Evolutionary conservation across 2,888 invertebrate genomes (phyloP).

Genomic region (Gonocerus acuteangulatus): DNA sequence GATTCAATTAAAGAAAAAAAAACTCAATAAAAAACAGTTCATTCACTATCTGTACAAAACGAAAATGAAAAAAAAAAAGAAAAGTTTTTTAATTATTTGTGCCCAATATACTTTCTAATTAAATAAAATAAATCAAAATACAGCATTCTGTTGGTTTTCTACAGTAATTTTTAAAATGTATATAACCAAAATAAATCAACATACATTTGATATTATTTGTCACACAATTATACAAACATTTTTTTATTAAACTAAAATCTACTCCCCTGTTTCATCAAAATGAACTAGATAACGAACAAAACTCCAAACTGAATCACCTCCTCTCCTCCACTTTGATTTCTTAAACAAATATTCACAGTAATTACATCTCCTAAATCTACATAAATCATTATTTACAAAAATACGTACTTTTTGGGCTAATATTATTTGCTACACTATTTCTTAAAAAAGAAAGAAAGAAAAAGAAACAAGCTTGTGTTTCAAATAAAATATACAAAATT

Average conservation of each 20-base stretch:
- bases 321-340: not conserved
- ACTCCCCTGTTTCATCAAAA: slow-evolving; percentile 2
- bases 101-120: not conserved
- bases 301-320: not conserved
- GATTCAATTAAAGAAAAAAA: no score
- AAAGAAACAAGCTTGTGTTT: slow-evolving; percentile 5
- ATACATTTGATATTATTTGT: not conserved
- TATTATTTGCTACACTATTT: not conserved
- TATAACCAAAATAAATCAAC: not conserved
- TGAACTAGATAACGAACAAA: slow-evolving; percentile 5
- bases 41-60: no score
- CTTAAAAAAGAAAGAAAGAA: not conserved
- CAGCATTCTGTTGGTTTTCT: no score
- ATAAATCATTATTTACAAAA: slow-evolving; percentile 14
- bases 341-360: slow-evolving; percentile 20
- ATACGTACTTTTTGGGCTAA: slow-evolving; percentile 8
- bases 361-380: slow-evolving; percentile 4
- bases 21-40: no score
- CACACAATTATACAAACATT: not conserved
- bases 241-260: not conserved
- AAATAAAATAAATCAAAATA: not conserved
- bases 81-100: no score
- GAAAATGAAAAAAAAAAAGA: no score
- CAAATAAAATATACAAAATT: slow-evolving; percentile 6
- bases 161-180: no score